A percentile compares a stretch with the other conserved stretches of the same genome.
Conservation (phyloP, 2,113 vertebrate species). For the Coptodon bakossiorum region DNA sequence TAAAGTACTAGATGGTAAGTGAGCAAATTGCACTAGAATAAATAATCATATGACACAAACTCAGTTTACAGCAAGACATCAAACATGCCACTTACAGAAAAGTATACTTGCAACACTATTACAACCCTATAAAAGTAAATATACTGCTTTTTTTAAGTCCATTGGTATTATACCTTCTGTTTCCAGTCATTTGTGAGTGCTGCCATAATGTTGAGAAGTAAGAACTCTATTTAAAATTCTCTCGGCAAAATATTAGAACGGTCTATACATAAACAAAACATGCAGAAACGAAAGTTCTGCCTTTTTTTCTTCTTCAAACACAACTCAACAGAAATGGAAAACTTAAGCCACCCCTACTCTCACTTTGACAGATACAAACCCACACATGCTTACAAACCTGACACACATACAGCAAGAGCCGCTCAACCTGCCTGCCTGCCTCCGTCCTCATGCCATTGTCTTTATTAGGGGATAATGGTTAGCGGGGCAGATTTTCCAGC, state of each 20-base stretch:
- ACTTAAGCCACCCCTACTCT: slow-evolving; percentile 50
- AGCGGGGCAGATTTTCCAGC: slow-evolving; percentile 63
- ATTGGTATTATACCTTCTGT: background rate
- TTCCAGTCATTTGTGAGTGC: background rate
- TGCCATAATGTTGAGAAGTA: background rate
- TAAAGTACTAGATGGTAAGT: background rate
- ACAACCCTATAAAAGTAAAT: background rate
- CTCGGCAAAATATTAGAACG: slow-evolving; percentile 5
- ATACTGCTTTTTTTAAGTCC: background rate
- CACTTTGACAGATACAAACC: slow-evolving; percentile 53
- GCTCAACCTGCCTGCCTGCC: slow-evolving; percentile 42
- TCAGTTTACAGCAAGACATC: background rate
- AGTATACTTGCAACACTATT: background rate
- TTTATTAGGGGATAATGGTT: slow-evolving; percentile 68
- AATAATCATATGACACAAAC: background rate
- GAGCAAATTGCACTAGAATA: background rate
- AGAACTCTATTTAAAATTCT: background rate
- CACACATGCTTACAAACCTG: slow-evolving; percentile 11
- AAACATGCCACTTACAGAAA: background rate
- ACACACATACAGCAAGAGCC: slow-evolving; percentile 21
- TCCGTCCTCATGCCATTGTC: slow-evolving; percentile 52
- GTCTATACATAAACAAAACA: background rate
- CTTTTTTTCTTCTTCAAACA: slow-evolving; percentile 1
- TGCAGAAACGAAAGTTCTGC: slow-evolving; percentile 32
- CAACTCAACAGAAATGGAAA: slow-evolving; percentile 50